Evolutionary conservation across 2,113 vertebrate genomes (phyloP).

Genomic region (Columbina picui): DNA sequence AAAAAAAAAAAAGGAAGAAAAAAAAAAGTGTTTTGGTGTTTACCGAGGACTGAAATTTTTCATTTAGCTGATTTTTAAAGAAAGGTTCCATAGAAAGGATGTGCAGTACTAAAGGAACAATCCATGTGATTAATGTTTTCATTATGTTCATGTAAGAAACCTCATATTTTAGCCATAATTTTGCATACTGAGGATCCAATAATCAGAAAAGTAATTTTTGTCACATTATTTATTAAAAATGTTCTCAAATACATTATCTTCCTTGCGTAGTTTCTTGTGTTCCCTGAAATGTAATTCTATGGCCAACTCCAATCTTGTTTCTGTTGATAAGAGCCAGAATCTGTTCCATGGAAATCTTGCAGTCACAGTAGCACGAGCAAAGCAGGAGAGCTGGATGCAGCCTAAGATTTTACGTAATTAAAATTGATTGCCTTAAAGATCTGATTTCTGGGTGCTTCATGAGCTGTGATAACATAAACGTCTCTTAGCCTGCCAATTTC

Average conservation of each 20-base stretch:
- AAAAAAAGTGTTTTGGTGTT: conserved; percentile 75
- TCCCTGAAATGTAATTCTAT: not conserved
- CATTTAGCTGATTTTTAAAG: conserved; percentile 79
- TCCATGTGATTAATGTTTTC: conserved; percentile 86
- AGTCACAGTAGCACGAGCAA: not conserved
- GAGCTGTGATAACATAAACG: conserved; percentile 4
- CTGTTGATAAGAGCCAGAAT: not conserved
- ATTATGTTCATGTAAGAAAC: conserved; percentile 87
- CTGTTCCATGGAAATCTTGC: not conserved
- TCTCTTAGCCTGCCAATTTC: conserved; percentile 31
- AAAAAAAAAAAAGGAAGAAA: not conserved
- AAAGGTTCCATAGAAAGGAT: conserved; percentile 76
- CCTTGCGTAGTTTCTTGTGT: conserved; percentile 63
- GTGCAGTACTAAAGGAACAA: conserved; percentile 81
- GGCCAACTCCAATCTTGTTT: not conserved
- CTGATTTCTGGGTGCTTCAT: conserved; percentile 20
- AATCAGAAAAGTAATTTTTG: conserved; percentile 88
- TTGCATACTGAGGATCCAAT: conserved; percentile 87
- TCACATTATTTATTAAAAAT: conserved; percentile 93
- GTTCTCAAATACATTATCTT: conserved; percentile 83
- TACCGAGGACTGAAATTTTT: conserved; percentile 77
- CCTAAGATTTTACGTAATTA: conserved; percentile 18
- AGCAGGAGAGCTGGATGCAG: not conserved
- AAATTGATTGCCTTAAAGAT: conserved; percentile 35
- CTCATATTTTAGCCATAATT: conserved; percentile 89